Evolutionary conservation across 2,888 invertebrate genomes (phyloP), one percentile per base, ranked within the genome.

Genomic region (Drosophila koepferae): DNA sequence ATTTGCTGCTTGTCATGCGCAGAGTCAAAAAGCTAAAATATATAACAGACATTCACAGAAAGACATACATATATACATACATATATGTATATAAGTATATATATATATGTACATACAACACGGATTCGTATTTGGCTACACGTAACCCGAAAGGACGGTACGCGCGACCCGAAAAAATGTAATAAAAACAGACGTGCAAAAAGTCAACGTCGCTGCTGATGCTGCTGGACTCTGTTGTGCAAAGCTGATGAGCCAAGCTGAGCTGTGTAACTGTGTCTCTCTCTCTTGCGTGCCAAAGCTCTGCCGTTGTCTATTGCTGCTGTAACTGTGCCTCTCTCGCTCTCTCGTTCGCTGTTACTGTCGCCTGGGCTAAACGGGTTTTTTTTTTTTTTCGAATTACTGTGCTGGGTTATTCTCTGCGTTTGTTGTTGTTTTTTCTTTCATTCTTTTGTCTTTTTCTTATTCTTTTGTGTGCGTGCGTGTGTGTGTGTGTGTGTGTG

Each of bases 141-240:
- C 83, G 89, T 74, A 89, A 54, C 36, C 54, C 53, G 53, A 54
- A 38, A 54, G 53, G 53, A 53, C 53, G 20, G 36, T 20, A 41
- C 66, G 51, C 73, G 63, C 73, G 63, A 53, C 34, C 53, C 53
- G 53, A 54, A 54, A 87, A 85, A 81, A 85, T 77, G 72, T 88
- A 82, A 86, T 88, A 74, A 86, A 89, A 86, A 86, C 83, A 90
- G 77, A 90, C 82, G 88, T 85, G 85, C 90, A 85, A 89, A 82
- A 87, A 74, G 59, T 67, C 40, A 49, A 44, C 46, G 38, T 62
- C 65, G 46, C 44, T 38, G 49, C 43, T 61, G 59, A 31, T 38
- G 36, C 31, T 46, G 41, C 55, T 43, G 59, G 38, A n/a, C 63
- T 60, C 23, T 2, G 51, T 7, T 34, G 44, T 34, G 49, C 34